Evolutionary conservation across 1,140 invertebrate genomes (phyloP), one percentile per base, ranked within the genome.

Genomic region (Drosophila rhopaloa): DNA sequence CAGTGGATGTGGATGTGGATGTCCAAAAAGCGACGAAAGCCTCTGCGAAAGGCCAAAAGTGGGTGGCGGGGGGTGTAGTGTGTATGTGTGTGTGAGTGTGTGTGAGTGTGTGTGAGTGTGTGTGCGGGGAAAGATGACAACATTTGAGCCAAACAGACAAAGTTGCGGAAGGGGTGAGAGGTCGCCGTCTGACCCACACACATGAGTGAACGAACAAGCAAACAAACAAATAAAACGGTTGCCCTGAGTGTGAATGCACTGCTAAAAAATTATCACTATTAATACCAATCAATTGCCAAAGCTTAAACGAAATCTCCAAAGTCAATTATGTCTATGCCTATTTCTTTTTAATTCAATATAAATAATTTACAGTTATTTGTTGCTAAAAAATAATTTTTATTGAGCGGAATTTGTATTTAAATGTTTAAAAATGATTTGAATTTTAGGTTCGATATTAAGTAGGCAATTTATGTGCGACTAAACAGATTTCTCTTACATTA

Each of bases 91-190:
- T 38, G 29, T 1, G 37, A 19, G 41, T 46, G 8, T 5, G 44
- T 47, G n/a, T 46, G 40, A n/a, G 44, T 29, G 38, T 40, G 35
- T 38, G 29, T 1, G 37, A 19, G 41, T 46, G 8, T 5, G 44
- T 47, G n/a, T 46, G 40, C 43, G 57, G 40, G 65, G 59, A 75
- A 83, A 84, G 80, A 83, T 79, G 76, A 72, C 80, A 81, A 77
- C 79, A 82, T 81, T 81, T 82, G 78, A 85, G 83, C 66, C 83
- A 86, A 86, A 85, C 75, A 85, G 82, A 85, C 83, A 85, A 80
- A 74, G 65, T 67, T 78, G 66, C 53, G 57, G 65, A 35, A 7
- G 50, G 51, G 56, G 62, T 46, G 41, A 44, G 40, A 67, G 67
- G 47, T 47, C 67, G 66, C 16, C 67, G 67, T 66, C 72, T 76